phyloP scores from a whole-genome alignment of 2,797 vertebrate species.

The Orientallactaga sibirica region DNA sequence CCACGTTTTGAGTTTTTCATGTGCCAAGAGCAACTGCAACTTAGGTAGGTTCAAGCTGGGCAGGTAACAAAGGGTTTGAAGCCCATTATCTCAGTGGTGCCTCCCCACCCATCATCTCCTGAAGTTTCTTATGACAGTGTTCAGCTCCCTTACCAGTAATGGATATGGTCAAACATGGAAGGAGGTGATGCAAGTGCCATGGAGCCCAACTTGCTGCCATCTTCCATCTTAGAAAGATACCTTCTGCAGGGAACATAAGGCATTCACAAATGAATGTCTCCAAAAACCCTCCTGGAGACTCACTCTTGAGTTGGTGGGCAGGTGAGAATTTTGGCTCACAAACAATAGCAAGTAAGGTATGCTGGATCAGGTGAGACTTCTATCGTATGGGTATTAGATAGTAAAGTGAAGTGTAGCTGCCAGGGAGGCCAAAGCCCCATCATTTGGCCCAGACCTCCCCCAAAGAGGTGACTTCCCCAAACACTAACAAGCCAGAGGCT shows the following conservation, averaged over 20 bases:
- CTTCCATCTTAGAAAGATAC: conserved; percentile 11
- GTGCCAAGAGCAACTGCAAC: conserved; percentile 21
- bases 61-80: not conserved
- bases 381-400: conserved; percentile 45
- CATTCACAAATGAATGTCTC: conserved; percentile 37
- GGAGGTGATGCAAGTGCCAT: not conserved
- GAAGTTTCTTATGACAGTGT: not conserved
- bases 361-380: conserved; percentile 70
- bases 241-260: conserved; percentile 19
- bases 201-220: not conserved
- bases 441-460: not conserved
- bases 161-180: not conserved
- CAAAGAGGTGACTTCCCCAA: not conserved
- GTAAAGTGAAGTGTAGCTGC: conserved; percentile 26
- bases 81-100: too few relatives aligned
- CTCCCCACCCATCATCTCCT: not conserved
- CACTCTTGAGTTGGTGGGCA: not conserved
- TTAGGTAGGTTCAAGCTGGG: not conserved
- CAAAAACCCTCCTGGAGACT: conserved; percentile 42
- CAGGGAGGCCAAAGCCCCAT: not conserved
- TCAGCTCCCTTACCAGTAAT: not conserved
- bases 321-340: conserved; percentile 61
- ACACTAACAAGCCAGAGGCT: not conserved
- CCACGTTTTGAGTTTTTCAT: not conserved
- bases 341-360: conserved; percentile 67